A percentile compares a stretch with the other conserved stretches of the same genome.
Evolutionary conservation across 1,140 invertebrate species (phyloP).

Genomic region (Temnothorax curvispinosus): DNA sequence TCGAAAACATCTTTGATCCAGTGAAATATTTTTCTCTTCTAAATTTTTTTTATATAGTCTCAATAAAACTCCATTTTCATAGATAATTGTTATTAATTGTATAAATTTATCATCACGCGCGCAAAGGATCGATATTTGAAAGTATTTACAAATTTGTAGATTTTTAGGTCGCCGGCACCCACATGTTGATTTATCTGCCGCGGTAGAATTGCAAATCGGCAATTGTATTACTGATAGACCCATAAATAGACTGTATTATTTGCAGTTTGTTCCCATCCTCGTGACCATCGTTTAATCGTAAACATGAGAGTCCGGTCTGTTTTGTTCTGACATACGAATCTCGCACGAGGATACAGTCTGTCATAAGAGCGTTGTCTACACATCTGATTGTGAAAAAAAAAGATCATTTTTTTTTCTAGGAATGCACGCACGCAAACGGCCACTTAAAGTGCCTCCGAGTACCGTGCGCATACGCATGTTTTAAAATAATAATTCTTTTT

Average conservation of each 20-base stretch:
- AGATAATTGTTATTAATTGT: neutral
- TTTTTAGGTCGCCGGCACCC: neutral
- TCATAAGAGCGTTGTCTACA: neutral
- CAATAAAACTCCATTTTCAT: neutral
- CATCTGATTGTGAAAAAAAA: neutral
- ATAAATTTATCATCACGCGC: neutral
- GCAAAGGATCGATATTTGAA: neutral
- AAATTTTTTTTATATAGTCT: neutral
- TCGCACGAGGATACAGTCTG: neutral
- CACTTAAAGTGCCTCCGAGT: neutral
- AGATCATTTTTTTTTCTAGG: neutral
- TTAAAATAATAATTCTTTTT: conserved; percentile 5
- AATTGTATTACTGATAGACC: neutral
- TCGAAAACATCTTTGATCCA: neutral
- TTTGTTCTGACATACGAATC: neutral
- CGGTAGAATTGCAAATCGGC: conserved; percentile 49
- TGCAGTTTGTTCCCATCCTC: neutral
- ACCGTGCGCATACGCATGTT: neutral
- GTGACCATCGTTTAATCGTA: conserved; percentile 29
- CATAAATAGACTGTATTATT: conserved; percentile 28
- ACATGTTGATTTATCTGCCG: conserved; percentile 1
- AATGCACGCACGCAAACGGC: neutral
- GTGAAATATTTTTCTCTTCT: neutral
- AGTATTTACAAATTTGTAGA: neutral
- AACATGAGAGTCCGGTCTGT: conserved; percentile 18